These are phyloP conservation scores for Alviniconcha marisindica DNA, from an alignment of 1,140 invertebrate species.

Conservation along the genomic window DNA sequence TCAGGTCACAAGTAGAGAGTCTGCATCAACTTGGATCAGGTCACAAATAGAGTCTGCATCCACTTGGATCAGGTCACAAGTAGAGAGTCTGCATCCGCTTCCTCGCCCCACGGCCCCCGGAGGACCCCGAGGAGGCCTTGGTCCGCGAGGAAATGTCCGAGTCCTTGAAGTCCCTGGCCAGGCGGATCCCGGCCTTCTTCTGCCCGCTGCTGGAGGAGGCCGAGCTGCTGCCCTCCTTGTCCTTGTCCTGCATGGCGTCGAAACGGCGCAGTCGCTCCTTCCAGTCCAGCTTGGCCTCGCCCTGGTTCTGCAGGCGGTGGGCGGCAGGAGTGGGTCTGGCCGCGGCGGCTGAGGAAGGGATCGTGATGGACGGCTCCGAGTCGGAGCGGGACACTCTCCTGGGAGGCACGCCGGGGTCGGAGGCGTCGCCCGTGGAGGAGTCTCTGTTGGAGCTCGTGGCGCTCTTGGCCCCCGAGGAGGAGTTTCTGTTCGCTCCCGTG, in stretches of 20 bases:
- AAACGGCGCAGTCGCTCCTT: constrained; percentile 4
- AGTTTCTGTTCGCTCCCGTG: too few species aligned
- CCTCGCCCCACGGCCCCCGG: constrained; percentile 25
- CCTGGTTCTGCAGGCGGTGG: constrained; percentile 2
- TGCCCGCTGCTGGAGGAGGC: constrained; percentile 47
- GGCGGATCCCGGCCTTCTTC: neutral
- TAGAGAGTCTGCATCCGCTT: constrained; percentile 49
- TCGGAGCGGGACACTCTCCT: constrained; percentile 20
- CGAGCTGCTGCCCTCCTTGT: constrained; percentile 33
- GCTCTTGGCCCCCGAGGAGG: too few species aligned
- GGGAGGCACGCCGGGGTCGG: neutral
- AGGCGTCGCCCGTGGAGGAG: neutral
- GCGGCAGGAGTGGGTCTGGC: neutral
- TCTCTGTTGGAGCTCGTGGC: neutral
- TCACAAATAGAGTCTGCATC: too few species aligned
- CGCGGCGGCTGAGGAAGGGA: neutral
- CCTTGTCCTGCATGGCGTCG: constrained; percentile 18
- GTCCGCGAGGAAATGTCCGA: constrained; percentile 53
- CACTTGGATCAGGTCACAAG: too few species aligned
- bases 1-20: too few species aligned
- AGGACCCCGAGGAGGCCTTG: constrained; percentile 43
- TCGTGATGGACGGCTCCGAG: constrained; percentile 28
- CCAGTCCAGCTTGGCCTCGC: constrained; percentile 18
- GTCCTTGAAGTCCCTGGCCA: constrained; percentile 52
- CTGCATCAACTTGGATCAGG: too few species aligned